Percentiles rank a stretch among this genome's conserved stretches.
phyloP scores from a whole-genome alignment of 2,797 vertebrate genomes.

The Sandelia bainsii region DNA sequence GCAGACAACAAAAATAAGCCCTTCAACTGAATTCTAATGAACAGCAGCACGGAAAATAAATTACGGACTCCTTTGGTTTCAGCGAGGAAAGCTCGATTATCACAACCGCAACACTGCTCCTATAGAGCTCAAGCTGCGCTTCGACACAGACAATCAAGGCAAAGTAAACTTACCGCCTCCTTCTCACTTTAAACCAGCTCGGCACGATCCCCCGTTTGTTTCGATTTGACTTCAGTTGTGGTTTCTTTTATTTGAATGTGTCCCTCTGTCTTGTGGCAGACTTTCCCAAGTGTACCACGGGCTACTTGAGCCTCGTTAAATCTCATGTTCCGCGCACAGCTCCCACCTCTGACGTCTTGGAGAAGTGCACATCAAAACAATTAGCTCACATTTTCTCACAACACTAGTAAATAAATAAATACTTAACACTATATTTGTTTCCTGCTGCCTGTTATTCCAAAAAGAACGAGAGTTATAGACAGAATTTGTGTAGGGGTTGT shows the following conservation, averaged over 20 bases:
- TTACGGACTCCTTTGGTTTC: background rate
- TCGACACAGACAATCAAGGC: background rate
- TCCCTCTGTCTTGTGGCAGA: conserved; percentile 22
- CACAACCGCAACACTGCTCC: background rate
- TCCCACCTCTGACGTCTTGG: conserved; percentile 77
- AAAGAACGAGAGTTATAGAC: too few species aligned
- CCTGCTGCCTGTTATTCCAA: background rate
- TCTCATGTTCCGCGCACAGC: conserved; percentile 61
- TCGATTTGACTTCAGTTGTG: background rate
- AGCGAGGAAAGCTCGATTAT: conserved; percentile 12
- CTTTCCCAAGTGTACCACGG: conserved; percentile 52
- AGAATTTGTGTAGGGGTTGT: too few species aligned
- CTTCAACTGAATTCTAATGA: background rate
- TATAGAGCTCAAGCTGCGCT: conserved; percentile 16
- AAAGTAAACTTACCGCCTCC: conserved; percentile 58
- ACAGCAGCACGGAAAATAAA: conserved; percentile 25
- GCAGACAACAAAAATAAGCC: background rate
- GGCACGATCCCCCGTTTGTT: background rate
- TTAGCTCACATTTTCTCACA: background rate
- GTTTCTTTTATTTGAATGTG: conserved; percentile 20
- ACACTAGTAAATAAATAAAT: too few species aligned
- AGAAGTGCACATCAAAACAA: conserved; percentile 67
- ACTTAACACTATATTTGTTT: background rate
- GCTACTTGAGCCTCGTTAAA: conserved; percentile 27
- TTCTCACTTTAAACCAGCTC: background rate